Base-by-base conservation (phyloP, 2,113 vertebrate species). In the Candoia aspera region DNA sequence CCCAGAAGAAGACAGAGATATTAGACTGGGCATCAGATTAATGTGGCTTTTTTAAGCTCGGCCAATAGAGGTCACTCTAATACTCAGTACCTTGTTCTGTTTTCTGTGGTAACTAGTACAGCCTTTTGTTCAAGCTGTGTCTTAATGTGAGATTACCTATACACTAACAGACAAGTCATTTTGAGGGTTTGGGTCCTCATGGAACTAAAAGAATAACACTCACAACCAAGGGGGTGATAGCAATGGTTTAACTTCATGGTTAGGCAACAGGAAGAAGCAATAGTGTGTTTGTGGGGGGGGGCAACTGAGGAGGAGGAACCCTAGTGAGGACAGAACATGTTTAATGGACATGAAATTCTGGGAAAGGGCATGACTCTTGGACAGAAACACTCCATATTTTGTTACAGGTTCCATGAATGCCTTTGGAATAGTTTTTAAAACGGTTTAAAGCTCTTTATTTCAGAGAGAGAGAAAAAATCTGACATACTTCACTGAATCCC, bases 11-110 rank as follows among this genome's bases (percentile, higher is more conserved):
- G 49, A 19, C 88, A 57, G 3, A 91, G 90, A 90, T 60, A 29
- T 88, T 46, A 62, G 21, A 57, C 8, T 54, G 21, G 60, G 79
- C 87, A 86, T 11, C 19, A 58, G 19, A 83, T 1, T 37, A 19
- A 6, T 0, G 0, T 21, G 37, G 85, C 49, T 89, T 94, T 55
- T 93, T 53, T 55, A 79, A 83, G n/a, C 90, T 96, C 84, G 85
- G 79, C 95, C 97, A 96, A 96, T 87, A 97, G 96, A 95, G 94
- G 96, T 97, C 96, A 97, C 96, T 96, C 91, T 92, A 95, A 95
- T 86, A 95, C 60, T 57, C 96, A 46, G 24, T 55, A 33, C 86
- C 49, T 53, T 24, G 9, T 87, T 37, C 3, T 88, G 42, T 8
- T 53, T 58, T 37, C 17, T 73, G 15, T 89, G 54, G 54, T 64